These are phyloP conservation scores for Pseudomyrmex gracilis DNA, from an alignment of 1,140 invertebrate species.

Conservation along the genomic window DNA sequence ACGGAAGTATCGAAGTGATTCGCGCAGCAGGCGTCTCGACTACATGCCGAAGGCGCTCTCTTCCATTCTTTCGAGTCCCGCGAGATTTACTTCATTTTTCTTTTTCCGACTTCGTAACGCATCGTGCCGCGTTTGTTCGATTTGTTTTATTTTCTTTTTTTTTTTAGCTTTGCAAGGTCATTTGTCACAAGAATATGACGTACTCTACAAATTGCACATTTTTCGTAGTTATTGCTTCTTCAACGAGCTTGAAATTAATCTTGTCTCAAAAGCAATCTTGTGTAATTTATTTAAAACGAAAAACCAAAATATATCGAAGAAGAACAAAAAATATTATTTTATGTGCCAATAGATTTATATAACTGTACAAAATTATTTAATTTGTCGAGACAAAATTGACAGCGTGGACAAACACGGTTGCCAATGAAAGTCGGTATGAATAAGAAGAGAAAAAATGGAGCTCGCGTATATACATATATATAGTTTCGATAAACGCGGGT, in stretches of 20 bases:
- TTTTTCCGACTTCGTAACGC: conserved; percentile 11
- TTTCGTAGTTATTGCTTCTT: neutral
- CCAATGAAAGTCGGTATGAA: neutral
- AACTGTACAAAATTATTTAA: neutral
- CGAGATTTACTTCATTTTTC: conserved; percentile 41
- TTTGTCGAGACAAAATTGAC: neutral
- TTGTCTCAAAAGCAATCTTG: neutral
- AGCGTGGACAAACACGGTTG: neutral
- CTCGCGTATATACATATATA: neutral
- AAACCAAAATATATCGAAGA: neutral
- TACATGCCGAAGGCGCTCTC: neutral
- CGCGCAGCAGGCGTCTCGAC: conserved; percentile 37
- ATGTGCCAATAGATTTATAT: neutral
- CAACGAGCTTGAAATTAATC: neutral
- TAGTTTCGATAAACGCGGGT: conserved; percentile 14
- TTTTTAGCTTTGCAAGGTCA: neutral
- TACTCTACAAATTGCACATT: neutral
- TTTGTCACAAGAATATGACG: conserved; percentile 3
- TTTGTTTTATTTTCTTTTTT: conserved; percentile 30
- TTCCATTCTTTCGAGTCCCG: neutral
- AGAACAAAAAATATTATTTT: neutral
- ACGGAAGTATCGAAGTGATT: conserved; percentile 5
- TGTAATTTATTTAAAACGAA: neutral
- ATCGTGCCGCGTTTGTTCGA: conserved; percentile 6
- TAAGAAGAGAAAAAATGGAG: too few species aligned